These are phyloP conservation scores for Neodon shergylaensis DNA, from an alignment of 2,113 vertebrate genomes.

Conservation along the genomic window DNA sequence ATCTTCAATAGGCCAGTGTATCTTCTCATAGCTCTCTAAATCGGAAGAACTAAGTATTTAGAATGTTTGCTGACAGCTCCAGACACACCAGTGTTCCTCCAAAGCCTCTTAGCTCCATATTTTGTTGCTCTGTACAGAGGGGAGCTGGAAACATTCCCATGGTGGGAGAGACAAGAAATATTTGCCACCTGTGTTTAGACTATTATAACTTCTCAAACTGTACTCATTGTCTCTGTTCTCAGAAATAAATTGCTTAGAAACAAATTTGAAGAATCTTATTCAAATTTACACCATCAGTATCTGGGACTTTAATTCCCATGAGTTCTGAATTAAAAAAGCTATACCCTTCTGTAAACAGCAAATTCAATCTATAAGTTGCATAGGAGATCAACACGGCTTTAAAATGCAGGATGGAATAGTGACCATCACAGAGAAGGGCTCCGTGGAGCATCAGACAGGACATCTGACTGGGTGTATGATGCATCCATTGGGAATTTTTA, in stretches of 20 bases:
- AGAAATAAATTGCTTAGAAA: slow-evolving; percentile 37
- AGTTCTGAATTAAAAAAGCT: neutral
- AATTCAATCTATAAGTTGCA: neutral
- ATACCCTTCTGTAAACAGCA: neutral
- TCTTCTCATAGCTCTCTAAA: neutral
- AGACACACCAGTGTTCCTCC: neutral
- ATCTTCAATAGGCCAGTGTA: neutral
- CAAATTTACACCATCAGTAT: neutral
- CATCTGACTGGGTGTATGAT: neutral
- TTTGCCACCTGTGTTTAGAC: neutral
- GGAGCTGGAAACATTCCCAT: neutral
- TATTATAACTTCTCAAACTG: neutral
- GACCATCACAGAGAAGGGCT: neutral
- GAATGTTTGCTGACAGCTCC: neutral
- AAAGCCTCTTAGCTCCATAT: neutral
- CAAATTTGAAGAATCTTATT: neutral
- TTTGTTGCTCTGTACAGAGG: neutral
- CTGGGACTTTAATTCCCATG: neutral
- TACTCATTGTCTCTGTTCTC: neutral
- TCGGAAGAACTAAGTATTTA: neutral
- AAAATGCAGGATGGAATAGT: neutral
- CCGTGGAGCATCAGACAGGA: neutral
- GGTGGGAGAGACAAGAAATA: neutral
- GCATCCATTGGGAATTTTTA: slow-evolving; percentile 45
- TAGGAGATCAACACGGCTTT: neutral